Base-by-base conservation (phyloP, 2,888 invertebrate genomes). In the Pseudococcus jackbeardsleyi region DNA sequence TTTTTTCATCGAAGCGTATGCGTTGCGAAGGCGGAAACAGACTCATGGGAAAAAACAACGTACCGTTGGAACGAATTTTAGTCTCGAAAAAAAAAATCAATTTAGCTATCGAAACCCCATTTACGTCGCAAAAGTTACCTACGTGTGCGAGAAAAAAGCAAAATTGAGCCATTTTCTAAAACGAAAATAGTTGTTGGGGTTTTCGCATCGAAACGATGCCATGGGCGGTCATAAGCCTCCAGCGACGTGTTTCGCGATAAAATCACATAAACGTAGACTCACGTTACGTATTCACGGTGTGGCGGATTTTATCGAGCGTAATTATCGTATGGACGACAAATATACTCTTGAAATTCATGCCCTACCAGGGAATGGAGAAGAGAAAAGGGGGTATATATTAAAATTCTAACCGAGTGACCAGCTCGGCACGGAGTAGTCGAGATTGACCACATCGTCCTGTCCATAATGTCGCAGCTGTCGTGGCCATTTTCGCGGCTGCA, bases 401-500 rank as follows among this genome's bases (percentile, higher is more conserved):
- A 79, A 79, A 79, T 79, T 79, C 79, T 79, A 79, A n/a, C n/a
- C 79, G 79, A 42, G 42, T 42, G 46, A 42, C 79, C 79, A 42
- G 79, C 79, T 7, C 68, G 3, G 68, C 39, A 33, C 22, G 33
- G 26, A 26, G 79, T 79, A 26, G 79, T 79, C 68, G 9, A 39
- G 79, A 79, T 79, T 79, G 79, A 79, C 42, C 79, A 15, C 77
- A 77, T 8, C 22, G 72, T 72, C 72, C 72, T 9, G 42, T 42
- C 68, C 68, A 72, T 72, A 72, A 26, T 68, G 68, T 72, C 46
- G 86, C 77, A 50, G 50, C 54, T 79, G 87, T 77, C 87, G 48
- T 54, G 9, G 86, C 87, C 79, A 87, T 87, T 87, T 87, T 87
- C 87, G 46, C 87, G 77, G 79, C 87, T 87, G 87, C 87, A 87